Base-by-base conservation (phyloP, 92 coral and sea anemone genomes). In the Phymanthus crucifer region DNA sequence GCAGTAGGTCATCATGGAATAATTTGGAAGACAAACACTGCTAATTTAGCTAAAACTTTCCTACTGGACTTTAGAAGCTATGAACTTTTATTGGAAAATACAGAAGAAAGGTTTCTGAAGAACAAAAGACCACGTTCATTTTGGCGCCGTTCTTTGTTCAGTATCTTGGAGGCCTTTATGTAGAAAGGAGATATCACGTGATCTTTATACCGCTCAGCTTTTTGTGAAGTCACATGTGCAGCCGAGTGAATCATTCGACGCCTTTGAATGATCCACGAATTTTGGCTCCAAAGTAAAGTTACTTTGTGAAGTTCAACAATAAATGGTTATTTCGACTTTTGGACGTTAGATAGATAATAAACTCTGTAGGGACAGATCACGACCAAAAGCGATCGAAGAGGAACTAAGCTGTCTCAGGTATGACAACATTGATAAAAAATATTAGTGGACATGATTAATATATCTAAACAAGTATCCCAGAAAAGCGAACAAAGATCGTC, bases 71-170 rank as follows among this genome's bases (percentile, higher is more conserved):
- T 1, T 6, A 37, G 2, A 2, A 37, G 0, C 23, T 1, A 16
- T 32, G 14, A 36, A 35, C 2, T 23, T 32, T 32, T 16, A 71
- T 31, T 32, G 10, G 36, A 32, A 32, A 12, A n/a, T 5, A n/a
- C n/a, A n/a, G n/a, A 11, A 29, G 19, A 29, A 34, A 27, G 12
- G 71, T 31, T 74, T 13, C 32, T 52, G 37, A 36, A 19, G 19
- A 76, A 76, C 70, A 76, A 54, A 26, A 54, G 70, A 76, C 64
- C 80, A 76, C 70, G 70, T 76, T 76, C 80, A 76, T 32, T 56
- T 76, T 76, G 33, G 70, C 54, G 70, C 54, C 33, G 32, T 54
- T 58, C 31, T 76, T 76, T 56, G 70, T 74, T 47, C 37, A 29
- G 37, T 73, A 33, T 31, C 54, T 74, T 74, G 27, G 10, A 10